Percentiles rank a stretch among this genome's conserved stretches.
Conservation (phyloP, 2,797 vertebrate genomes). For the Xenops minutus region DNA sequence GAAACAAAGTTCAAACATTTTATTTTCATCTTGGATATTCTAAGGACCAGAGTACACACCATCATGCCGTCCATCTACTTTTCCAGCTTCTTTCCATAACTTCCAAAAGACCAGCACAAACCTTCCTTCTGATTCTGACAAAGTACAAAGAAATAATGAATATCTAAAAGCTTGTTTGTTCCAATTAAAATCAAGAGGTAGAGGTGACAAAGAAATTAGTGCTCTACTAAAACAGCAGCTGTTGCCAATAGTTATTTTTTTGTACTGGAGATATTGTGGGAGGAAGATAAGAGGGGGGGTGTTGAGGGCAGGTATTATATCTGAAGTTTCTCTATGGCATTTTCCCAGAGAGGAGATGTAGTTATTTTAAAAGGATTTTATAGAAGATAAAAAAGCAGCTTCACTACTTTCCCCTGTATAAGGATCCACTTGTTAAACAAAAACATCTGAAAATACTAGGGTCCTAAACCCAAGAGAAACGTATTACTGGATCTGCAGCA, state of each 20-base stretch:
- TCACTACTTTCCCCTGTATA: background rate
- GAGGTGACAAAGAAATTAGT: background rate
- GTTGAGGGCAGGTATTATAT: background rate
- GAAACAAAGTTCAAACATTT: background rate
- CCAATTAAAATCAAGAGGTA: background rate
- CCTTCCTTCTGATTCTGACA: background rate
- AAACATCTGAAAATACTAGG: background rate
- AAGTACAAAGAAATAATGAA: background rate
- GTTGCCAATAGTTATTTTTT: background rate
- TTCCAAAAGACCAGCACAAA: background rate
- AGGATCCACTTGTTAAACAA: background rate
- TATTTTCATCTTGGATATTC: background rate
- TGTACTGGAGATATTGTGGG: background rate
- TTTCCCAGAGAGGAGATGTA: background rate
- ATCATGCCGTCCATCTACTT: background rate
- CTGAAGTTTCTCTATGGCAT: background rate
- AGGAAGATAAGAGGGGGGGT: background rate
- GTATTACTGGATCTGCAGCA: background rate
- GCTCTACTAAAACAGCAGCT: background rate
- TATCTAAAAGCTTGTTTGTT: background rate
- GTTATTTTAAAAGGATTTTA: background rate
- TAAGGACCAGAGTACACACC: accelerated
- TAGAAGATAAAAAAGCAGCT: background rate
- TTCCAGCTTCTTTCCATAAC: background rate
- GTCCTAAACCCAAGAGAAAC: background rate